Percentiles rank a stretch among this genome's conserved stretches.
These are phyloP conservation scores for Peromyscus eremicus DNA, from an alignment of 2,797 vertebrate species.

Conservation along the genomic window DNA sequence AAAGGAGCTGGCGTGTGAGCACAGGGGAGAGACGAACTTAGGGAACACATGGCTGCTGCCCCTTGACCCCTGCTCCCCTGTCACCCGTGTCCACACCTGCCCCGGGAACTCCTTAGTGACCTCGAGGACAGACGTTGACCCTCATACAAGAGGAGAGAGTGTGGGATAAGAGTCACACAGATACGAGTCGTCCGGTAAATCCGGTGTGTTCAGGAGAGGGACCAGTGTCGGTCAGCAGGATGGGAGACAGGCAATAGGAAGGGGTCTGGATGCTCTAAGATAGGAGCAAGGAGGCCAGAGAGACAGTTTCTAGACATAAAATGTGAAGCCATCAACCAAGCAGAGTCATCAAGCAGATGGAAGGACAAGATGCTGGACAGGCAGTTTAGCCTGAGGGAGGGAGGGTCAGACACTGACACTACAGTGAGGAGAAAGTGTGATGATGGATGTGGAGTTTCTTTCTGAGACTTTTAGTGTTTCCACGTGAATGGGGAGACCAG, in stretches of 20 bases:
- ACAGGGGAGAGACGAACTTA: neutral
- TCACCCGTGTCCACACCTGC: too few species aligned
- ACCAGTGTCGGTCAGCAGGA: too few species aligned
- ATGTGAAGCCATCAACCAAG: neutral
- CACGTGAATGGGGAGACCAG: neutral
- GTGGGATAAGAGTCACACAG: neutral
- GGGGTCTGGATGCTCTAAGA: neutral
- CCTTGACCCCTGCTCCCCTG: too few species aligned
- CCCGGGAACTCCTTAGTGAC: too few species aligned
- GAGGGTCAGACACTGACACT: neutral
- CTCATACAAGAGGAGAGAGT: neutral
- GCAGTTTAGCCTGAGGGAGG: too few species aligned
- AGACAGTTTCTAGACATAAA: neutral
- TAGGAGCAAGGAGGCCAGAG: neutral
- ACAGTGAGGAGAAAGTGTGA: neutral
- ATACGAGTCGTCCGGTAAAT: neutral
- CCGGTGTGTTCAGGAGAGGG: neutral
- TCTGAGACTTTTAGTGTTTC: neutral
- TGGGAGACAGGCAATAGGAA: neutral
- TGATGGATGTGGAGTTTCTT: neutral
- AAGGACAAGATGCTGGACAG: neutral
- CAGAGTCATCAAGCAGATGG: neutral
- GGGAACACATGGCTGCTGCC: neutral
- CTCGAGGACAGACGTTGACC: neutral
- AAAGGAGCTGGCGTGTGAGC: neutral